Evolutionary conservation across 2,888 invertebrate genomes (phyloP).

Genomic region (Caenorhabditis sp.): DNA sequence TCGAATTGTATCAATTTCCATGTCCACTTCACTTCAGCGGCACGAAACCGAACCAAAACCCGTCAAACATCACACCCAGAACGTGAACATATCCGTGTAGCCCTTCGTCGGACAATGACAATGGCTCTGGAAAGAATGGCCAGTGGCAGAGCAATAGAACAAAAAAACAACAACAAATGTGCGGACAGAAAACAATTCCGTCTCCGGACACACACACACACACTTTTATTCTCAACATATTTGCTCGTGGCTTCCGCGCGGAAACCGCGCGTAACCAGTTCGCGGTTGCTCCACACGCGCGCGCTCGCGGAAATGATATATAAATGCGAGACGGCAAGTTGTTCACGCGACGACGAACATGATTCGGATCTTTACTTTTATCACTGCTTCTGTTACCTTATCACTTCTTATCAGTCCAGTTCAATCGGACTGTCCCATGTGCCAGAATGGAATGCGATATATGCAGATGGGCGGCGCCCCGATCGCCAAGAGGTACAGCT

Average conservation of each 20-base stretch:
- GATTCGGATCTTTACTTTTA: no score
- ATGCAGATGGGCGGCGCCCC: background rate
- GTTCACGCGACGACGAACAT: background rate
- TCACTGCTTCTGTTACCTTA: no score
- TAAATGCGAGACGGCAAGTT: background rate
- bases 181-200: background rate
- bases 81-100: no score
- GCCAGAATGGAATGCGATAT: background rate
- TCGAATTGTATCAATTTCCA: no score
- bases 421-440: background rate
- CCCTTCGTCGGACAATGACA: no score
- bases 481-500: constrained; percentile 29
- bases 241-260: constrained; percentile 5
- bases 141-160: constrained; percentile 8
- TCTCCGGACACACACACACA: no score
- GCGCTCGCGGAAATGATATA: background rate
- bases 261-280: background rate
- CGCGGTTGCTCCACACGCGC: no score
- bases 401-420: background rate
- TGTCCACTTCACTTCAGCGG: no score
- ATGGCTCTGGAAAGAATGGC: no score
- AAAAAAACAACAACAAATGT: constrained; percentile 12
- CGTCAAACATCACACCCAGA: no score
- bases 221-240: background rate
- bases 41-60: no score